These are phyloP conservation scores for Aleiodes sp. DNA, from an alignment of 1,140 invertebrate genomes.

Conservation along the genomic window DNA sequence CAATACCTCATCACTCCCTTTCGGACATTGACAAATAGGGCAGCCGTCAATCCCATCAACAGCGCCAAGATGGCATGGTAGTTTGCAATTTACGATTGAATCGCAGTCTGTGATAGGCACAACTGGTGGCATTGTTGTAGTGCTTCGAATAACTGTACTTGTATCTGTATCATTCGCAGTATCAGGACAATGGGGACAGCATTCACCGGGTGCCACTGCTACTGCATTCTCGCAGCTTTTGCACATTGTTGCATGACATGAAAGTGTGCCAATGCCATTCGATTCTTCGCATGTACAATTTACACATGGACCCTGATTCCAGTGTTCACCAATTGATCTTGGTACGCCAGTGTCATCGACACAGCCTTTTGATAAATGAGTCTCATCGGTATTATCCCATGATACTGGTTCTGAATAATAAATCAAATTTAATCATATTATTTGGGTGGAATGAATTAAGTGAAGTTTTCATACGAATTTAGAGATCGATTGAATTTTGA, in stretches of 20 bases:
- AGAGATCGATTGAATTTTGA: too few species aligned
- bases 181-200: conserved; percentile 54
- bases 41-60: conserved; percentile 42
- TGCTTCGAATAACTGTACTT: neutral
- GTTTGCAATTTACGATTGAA: conserved; percentile 42
- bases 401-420: conserved; percentile 47
- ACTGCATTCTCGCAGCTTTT: conserved; percentile 53
- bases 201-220: conserved; percentile 50
- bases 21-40: conserved; percentile 48
- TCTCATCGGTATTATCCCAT: conserved; percentile 41
- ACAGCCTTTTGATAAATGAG: conserved; percentile 38
- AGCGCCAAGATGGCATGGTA: conserved; percentile 49
- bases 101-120: conserved; percentile 32
- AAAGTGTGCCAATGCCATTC: conserved; percentile 32
- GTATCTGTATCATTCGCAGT: conserved; percentile 33
- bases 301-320: conserved; percentile 50
- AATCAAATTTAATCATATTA: conserved; percentile 42
- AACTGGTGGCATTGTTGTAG: neutral
- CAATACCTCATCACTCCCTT: conserved; percentile 28
- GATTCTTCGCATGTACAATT: conserved; percentile 52
- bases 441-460: too few species aligned
- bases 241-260: conserved; percentile 58
- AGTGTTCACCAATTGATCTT: conserved; percentile 48
- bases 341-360: conserved; percentile 43
- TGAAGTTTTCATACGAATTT: too few species aligned